These are phyloP conservation scores for Archivesica marissinica DNA, from an alignment of 1,140 invertebrate genomes.

Conservation along the genomic window DNA sequence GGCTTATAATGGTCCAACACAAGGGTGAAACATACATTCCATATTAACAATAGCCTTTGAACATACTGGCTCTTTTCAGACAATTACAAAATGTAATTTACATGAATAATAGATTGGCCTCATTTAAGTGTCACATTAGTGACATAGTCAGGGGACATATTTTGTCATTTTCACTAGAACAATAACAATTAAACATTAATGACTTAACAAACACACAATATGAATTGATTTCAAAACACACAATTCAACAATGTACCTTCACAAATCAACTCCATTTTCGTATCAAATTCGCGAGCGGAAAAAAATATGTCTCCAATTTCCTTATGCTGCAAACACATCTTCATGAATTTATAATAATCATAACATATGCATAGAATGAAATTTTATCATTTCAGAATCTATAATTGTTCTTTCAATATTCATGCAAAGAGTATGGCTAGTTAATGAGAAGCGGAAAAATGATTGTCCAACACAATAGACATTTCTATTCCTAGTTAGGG, in stretches of 20 bases:
- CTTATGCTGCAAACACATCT: neutral
- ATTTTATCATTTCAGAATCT: slow-evolving; percentile 38
- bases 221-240: slow-evolving; percentile 43
- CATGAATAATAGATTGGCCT: slow-evolving; percentile 34
- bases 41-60: slow-evolving; percentile 38
- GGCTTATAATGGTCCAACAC: no score
- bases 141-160: slow-evolving; percentile 25
- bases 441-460: slow-evolving; percentile 15
- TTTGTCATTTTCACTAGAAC: slow-evolving; percentile 29
- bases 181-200: slow-evolving; percentile 50
- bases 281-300: neutral
- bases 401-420: slow-evolving; percentile 39
- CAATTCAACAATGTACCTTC: slow-evolving; percentile 8
- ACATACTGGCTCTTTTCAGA: slow-evolving; percentile 38
- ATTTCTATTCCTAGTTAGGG: neutral
- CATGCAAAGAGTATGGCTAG: neutral
- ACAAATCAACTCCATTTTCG: neutral
- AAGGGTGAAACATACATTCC: slow-evolving; percentile 43
- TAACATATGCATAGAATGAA: slow-evolving; percentile 37
- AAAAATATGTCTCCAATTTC: slow-evolving; percentile 9
- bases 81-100: slow-evolving; percentile 47
- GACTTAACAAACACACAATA: slow-evolving; percentile 33
- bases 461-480: slow-evolving; percentile 25
- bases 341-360: slow-evolving; percentile 37
- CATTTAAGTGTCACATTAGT: slow-evolving; percentile 43